These are phyloP conservation scores for Limnothrissa miodon DNA, from an alignment of 2,113 vertebrate genomes.

Conservation along the genomic window DNA sequence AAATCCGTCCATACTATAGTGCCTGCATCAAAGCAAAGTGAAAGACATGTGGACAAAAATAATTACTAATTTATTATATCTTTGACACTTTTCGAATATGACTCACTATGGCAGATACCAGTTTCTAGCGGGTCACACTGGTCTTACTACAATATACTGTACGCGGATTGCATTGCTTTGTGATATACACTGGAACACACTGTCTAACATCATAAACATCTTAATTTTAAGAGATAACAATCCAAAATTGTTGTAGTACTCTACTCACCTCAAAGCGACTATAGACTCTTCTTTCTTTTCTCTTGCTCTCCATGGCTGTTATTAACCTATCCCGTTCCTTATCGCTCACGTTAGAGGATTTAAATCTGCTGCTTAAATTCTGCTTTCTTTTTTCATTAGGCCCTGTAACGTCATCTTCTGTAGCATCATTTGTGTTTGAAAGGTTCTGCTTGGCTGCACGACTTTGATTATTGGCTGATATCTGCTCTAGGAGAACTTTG, in stretches of 20 bases:
- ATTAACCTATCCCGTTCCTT: conserved; percentile 82
- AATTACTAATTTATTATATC: not conserved
- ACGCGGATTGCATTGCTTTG: not conserved
- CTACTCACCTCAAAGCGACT: conserved; percentile 87
- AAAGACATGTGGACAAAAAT: not conserved
- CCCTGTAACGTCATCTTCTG: conserved; percentile 68
- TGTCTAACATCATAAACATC: too few species aligned
- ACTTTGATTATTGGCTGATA: conserved; percentile 88
- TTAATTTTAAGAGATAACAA: conserved; percentile 17
- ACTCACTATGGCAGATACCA: not conserved
- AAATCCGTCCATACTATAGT: not conserved
- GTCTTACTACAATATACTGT: not conserved
- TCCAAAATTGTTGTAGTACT: not conserved
- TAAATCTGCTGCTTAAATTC: conserved; percentile 58
- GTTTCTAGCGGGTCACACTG: not conserved
- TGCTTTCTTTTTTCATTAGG: conserved; percentile 60
- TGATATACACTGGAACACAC: not conserved
- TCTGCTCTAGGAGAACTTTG: conserved; percentile 91
- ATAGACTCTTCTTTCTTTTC: conserved; percentile 92
- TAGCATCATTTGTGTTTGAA: conserved; percentile 54
- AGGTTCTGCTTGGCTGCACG: conserved; percentile 72
- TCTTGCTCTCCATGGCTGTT: conserved; percentile 85
- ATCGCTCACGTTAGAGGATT: conserved; percentile 48
- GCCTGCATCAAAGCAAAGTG: not conserved
- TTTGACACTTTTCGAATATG: not conserved